phyloP scores from a whole-genome alignment of 1,140 invertebrate genomes.

The Brachystomella parvula region DNA sequence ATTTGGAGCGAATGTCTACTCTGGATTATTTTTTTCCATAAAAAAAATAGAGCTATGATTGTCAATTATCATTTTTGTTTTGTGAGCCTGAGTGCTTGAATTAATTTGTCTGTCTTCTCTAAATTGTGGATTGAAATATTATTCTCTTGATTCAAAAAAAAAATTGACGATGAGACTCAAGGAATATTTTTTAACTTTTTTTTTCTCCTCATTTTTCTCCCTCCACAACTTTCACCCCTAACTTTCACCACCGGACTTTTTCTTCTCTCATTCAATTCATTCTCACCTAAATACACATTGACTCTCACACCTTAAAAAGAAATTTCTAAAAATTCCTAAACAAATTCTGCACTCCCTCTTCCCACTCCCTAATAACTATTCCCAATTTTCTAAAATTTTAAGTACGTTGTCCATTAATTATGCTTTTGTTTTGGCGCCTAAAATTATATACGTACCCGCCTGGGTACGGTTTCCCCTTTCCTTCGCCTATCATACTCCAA shows the following conservation, averaged over 20 bases:
- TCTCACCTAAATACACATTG: background rate
- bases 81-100: no score
- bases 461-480: background rate
- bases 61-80: no score
- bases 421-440: slow-evolving; percentile 2
- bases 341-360: background rate
- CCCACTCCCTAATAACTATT: background rate
- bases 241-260: background rate
- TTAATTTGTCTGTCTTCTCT: no score
- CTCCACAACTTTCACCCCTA: slow-evolving; percentile 4
- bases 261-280: background rate
- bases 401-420: background rate
- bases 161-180: no score
- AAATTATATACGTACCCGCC: background rate
- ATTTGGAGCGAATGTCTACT: no score
- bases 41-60: no score
- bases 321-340: background rate
- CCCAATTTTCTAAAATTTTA: background rate
- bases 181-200: background rate
- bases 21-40: no score
- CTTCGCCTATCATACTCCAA: background rate
- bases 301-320: background rate
- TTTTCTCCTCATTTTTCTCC: background rate
- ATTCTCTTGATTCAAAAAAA: no score
- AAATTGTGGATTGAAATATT: no score